These are phyloP conservation scores for Nebria salina DNA, from an alignment of 2,888 invertebrate genomes.

Conservation along the genomic window DNA sequence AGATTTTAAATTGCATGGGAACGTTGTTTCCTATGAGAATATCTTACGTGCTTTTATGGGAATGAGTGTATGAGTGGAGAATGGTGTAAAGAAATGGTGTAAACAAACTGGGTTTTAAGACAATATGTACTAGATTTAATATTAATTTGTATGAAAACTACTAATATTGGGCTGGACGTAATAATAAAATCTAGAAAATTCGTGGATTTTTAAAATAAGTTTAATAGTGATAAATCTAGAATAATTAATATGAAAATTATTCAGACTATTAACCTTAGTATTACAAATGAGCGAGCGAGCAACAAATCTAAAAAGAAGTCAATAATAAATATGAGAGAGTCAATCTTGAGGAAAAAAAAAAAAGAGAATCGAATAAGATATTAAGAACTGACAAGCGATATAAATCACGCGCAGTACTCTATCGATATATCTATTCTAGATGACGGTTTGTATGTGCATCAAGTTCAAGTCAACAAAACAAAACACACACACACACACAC, in stretches of 20 bases:
- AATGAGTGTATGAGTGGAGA: neutral
- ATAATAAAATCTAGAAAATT: too few species aligned
- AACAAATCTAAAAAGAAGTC: neutral
- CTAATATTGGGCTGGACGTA: neutral
- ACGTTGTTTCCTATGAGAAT: neutral
- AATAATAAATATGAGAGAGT: constrained; percentile 1
- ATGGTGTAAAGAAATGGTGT: neutral
- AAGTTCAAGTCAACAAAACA: neutral
- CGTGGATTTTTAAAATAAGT: neutral
- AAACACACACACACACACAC: neutral
- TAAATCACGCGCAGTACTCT: constrained; percentile 32
- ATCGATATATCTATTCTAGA: constrained; percentile 24
- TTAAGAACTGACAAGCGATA: constrained; percentile 41
- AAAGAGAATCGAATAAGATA: constrained; percentile 41
- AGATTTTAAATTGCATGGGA: neutral
- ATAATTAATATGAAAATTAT: neutral
- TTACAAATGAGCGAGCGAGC: neutral
- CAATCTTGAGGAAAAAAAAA: constrained; percentile 18
- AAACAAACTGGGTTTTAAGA: too few species aligned
- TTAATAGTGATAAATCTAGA: neutral
- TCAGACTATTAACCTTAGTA: neutral
- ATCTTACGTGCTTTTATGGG: too few species aligned
- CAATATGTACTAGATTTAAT: too few species aligned
- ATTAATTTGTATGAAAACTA: too few species aligned
- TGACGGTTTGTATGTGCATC: neutral